Percentiles rank a stretch among this genome's conserved stretches.
Conservation (phyloP, 2,888 invertebrate species). For the Mellilla xanthometata region DNA sequence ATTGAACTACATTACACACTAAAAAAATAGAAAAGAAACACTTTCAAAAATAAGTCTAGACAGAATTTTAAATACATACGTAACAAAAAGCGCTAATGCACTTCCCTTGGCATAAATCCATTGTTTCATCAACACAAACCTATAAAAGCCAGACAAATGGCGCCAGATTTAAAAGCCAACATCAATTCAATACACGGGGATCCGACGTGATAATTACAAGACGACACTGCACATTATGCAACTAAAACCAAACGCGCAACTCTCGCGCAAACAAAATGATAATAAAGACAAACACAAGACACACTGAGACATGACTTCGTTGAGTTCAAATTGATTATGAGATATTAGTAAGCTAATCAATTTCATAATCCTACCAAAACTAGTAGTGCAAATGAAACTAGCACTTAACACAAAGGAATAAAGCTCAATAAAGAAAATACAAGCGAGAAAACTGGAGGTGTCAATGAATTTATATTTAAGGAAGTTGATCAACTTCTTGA, state of each 20-base stretch:
- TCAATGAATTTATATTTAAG: conserved; percentile 12
- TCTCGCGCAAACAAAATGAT: conserved; percentile 45
- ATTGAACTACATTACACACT: no score
- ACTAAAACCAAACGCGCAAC: conserved; percentile 31
- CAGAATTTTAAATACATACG: no score
- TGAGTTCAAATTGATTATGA: conserved; percentile 65
- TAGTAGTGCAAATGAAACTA: conserved; percentile 5
- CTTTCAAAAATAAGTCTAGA: no score
- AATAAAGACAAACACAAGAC: conserved; percentile 50
- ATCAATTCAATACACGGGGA: conserved; percentile 23
- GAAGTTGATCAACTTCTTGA: conserved; percentile 11
- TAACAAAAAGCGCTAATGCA: no score
- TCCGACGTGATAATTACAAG: conserved; percentile 45
- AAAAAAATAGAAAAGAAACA: no score
- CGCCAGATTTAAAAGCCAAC: conserved; percentile 28
- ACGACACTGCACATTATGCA: conserved; percentile 43
- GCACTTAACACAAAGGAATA: background rate
- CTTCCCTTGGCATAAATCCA: conserved; percentile 8
- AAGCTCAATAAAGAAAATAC: conserved; percentile 1
- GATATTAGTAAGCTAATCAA: conserved; percentile 48
- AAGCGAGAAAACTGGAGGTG: conserved; percentile 2
- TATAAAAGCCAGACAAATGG: conserved; percentile 20
- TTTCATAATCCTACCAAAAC: conserved; percentile 40
- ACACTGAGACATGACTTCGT: conserved; percentile 54
- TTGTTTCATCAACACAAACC: conserved; percentile 8